A percentile compares a stretch with the other conserved stretches of the same genome.
Conservation (phyloP, 2,113 vertebrate species). For the Vulpes ferrilata region DNA sequence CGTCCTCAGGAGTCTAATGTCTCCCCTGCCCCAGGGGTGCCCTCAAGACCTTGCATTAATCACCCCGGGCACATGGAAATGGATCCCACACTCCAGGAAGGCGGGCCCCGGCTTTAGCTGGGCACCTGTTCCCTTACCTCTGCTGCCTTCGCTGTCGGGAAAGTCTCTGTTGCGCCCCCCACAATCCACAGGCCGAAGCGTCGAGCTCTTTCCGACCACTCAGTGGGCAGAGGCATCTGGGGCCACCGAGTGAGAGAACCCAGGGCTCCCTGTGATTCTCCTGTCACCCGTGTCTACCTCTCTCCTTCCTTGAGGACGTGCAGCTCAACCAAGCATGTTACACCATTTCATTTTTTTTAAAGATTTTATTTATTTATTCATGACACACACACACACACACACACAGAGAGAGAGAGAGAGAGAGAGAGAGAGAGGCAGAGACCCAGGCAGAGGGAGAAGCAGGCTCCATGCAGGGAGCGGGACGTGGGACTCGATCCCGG, state of each 20-base stretch:
- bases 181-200: not conserved
- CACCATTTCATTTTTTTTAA: not conserved
- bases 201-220: not conserved
- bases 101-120: not conserved
- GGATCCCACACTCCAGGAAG: not conserved
- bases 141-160: not conserved
- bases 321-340: not conserved
- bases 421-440: no score
- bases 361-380: no score
- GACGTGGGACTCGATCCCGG: no score
- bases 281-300: fast-evolving
- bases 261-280: not conserved
- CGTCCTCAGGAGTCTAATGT: not conserved
- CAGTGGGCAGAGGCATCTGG: not conserved
- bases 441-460: no score
- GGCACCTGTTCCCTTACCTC: not conserved
- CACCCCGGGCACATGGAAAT: not conserved
- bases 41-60: not conserved
- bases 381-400: no score
- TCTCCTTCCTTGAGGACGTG: not conserved
- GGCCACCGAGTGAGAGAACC: not conserved
- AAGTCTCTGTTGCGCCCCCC: not conserved
- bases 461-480: no score
- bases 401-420: no score
- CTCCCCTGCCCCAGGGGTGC: not conserved